Conservation (phyloP, 2,113 vertebrate species). For the Scortum barcoo region DNA sequence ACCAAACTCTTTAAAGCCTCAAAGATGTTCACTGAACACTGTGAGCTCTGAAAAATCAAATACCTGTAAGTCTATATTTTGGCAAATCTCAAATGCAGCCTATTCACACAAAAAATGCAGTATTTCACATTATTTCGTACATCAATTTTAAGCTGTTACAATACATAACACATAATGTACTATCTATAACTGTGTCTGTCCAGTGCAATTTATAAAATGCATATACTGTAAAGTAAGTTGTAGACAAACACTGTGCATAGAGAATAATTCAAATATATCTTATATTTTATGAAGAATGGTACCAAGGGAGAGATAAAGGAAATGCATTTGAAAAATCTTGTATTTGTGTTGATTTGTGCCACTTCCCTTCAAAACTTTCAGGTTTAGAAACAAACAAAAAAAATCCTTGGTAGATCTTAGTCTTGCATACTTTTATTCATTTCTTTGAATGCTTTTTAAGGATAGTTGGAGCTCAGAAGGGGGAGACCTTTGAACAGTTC, state of each 20-base stretch:
- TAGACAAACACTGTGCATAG: not conserved
- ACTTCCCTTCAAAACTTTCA: not conserved
- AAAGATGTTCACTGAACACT: not conserved
- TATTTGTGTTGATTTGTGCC: not conserved
- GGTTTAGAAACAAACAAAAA: not conserved
- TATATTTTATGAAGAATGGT: not conserved
- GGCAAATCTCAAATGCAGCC: not conserved
- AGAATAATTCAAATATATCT: not conserved
- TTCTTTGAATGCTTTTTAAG: slow-evolving; percentile 80
- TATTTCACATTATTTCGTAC: not conserved
- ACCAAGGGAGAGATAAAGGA: not conserved
- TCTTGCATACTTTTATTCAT: slow-evolving; percentile 81
- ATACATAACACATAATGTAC: not conserved
- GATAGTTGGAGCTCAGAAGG: slow-evolving; percentile 60
- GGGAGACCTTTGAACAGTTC: slow-evolving; percentile 42
- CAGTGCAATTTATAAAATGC: slow-evolving; percentile 5
- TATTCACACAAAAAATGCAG: not conserved
- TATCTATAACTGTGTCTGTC: not conserved
- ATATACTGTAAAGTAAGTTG: not conserved
- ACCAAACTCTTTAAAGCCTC: not conserved
- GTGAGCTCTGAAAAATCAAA: not conserved
- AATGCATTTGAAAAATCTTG: slow-evolving; percentile 3
- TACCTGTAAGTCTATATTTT: not conserved
- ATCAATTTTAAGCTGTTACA: not conserved
- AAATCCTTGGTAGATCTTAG: not conserved